Base-by-base conservation (phyloP, 2,113 vertebrate species). In the Cygnus buccinator region DNA sequence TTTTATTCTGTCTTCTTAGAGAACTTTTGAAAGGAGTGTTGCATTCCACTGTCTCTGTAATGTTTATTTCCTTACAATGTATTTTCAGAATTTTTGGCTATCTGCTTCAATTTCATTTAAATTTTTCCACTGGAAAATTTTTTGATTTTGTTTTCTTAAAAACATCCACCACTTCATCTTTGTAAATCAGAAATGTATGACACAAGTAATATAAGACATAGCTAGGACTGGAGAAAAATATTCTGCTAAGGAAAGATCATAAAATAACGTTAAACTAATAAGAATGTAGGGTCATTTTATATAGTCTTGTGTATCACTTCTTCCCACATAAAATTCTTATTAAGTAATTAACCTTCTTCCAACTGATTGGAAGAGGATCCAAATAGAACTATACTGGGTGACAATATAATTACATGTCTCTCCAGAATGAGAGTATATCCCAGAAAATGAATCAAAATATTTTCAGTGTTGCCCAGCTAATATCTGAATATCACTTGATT, bases 121-220 rank as follows among this genome's bases (percentile, higher is more conserved):
- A 8, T 23, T 41, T 83, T 80, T 62, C 15, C 3, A 48, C 73
- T 44, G 4, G 26, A 76, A 28, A 19, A 1, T 22, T n/a, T 67
- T 67, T 0, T 29, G 4, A 1, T 18, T 90, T 83, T 31, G 23
- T 74, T 83, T 58, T 41, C 4, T 31, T 43, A 33, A 61, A 71
- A 71, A 35, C 0, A 8, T 37, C 26, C 57, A 4, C 2, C 1
- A 31, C 4, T 66, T 17, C 54, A 5, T 3, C 11, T 72, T 19
- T 72, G 26, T 78, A 94, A 92, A 86, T 28, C 33, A 88, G 15
- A 39, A 76, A 46, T 35, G 25, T 29, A 2, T 80, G 33, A 44
- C 7, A 22, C 3, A 23, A 52, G 3, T 55, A 41, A 12, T 67
- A 71, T 26, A 46, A 7, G 21, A 35, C 12, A 37, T 9, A 63